Base-by-base conservation (phyloP, 2,797 vertebrate species). In the Melopsittacus undulatus region DNA sequence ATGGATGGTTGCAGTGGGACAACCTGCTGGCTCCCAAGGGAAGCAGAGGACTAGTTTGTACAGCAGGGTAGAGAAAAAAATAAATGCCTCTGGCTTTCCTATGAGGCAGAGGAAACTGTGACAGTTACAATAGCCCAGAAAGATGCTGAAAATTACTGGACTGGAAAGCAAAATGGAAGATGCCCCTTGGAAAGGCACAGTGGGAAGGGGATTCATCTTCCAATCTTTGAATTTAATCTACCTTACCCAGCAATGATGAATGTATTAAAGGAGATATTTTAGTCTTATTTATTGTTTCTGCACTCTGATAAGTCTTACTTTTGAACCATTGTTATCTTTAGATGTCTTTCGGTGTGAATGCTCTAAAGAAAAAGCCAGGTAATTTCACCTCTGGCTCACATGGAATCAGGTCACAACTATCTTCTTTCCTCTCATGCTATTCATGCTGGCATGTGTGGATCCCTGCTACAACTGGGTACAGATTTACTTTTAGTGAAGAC, bases 11-110 rank as follows among this genome's bases (percentile, higher is more conserved):
- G n/a, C 38, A 66, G 26, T 13, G 32, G 26, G 5, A 49, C 14
- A 68, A 8, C 4, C 3, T 1, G 0, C 17, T 21, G 56, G 7
- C 9, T 75, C 11, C 9, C 13, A 45, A 52, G 23, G 66, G 30
- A 5, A 63, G 6, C 7, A 40, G 29, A 49, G 10, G 5, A 8
- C 13, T 43, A 22, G 4, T 76, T 48, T 80, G n/a, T 38, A 74
- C 36, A 38, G 45, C 40, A 87, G 34, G 16, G 70, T 16, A 5
- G 4, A 80, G 43, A 29, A 26, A 32, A 49, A 83, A 87, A 85
- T 4, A 13, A 63, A 56, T 19, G 20, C 3, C 16, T 59, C 22
- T 63, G 40, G 9, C 15, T 64, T 57, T 81, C 13, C 21, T 57
- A 19, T 17, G 40, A 84, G 51, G 8, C 42, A 70, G 57, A 32